A percentile compares a stretch with the other conserved stretches of the same genome.
These are phyloP conservation scores for Pyrrhia umbra DNA, from an alignment of 2,888 invertebrate species.

Conservation along the genomic window DNA sequence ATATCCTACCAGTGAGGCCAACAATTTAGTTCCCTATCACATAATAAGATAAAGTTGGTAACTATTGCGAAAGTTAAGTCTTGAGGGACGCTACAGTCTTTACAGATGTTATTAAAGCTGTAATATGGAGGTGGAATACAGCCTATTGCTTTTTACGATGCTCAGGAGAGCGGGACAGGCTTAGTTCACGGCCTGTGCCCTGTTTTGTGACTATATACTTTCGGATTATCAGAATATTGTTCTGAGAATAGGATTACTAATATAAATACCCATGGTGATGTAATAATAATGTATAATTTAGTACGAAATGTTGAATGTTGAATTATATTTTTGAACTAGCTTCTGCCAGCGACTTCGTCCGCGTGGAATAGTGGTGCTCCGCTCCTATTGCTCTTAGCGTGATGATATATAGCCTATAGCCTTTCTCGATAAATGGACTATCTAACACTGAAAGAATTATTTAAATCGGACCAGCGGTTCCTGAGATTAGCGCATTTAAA, in stretches of 20 bases:
- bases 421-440: no score
- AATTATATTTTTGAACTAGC: no score
- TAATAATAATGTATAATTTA: constrained; percentile 6
- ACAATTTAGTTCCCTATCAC: not conserved
- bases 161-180: constrained; percentile 27
- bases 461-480: no score
- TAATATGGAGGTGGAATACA: constrained; percentile 34
- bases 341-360: no score
- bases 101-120: constrained; percentile 42
- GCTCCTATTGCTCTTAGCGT: no score
- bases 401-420: no score
- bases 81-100: constrained; percentile 18
- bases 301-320: no score
- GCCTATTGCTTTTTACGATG: constrained; percentile 46
- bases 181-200: constrained; percentile 28
- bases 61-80: constrained; percentile 11
- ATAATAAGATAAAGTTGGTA: not conserved
- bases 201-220: constrained; percentile 11
- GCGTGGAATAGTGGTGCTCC: no score
- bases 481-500: no score
- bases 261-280: constrained; percentile 11
- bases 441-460: no score
- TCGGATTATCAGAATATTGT: constrained; percentile 42
- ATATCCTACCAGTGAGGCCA: not conserved
- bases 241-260: constrained; percentile 9